Conservation (phyloP, 2,888 invertebrate genomes). For the Sinopyrophorus schimmeli region DNA sequence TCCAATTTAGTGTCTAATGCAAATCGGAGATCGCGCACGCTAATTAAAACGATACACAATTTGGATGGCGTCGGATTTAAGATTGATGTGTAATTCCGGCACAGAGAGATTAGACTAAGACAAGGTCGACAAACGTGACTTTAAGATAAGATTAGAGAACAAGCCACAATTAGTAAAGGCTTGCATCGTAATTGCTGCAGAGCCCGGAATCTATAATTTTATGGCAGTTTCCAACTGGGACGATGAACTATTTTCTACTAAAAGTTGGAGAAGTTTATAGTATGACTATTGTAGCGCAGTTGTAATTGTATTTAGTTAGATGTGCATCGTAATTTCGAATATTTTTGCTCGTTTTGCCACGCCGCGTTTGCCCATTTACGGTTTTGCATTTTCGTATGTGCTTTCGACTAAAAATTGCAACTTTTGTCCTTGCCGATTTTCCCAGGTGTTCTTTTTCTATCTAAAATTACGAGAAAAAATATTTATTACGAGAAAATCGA, state of each 20-base stretch:
- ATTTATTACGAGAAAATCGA: no score
- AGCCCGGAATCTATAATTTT: slow-evolving; percentile 50
- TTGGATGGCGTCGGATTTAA: slow-evolving; percentile 20
- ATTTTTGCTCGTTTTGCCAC: slow-evolving; percentile 17
- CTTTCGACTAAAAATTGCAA: no score
- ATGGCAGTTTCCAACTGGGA: slow-evolving; percentile 40
- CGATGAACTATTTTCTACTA: slow-evolving; percentile 23
- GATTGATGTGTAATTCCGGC: slow-evolving; percentile 22
- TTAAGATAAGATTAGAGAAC: slow-evolving; percentile 50
- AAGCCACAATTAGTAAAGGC: slow-evolving; percentile 50
- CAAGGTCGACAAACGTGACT: slow-evolving; percentile 43
- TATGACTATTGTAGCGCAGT: slow-evolving; percentile 28
- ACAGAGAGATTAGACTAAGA: slow-evolving; percentile 28
- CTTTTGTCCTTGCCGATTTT: no score
- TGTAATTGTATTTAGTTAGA: slow-evolving; percentile 30
- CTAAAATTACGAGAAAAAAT: no score
- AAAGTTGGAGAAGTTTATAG: slow-evolving; percentile 30
- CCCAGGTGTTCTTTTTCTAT: no score
- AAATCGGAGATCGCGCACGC: slow-evolving; percentile 1
- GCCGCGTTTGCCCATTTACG: slow-evolving; percentile 10
- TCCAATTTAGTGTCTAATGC: no score
- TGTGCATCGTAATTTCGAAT: slow-evolving; percentile 26
- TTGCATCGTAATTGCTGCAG: slow-evolving; percentile 47
- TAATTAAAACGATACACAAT: slow-evolving; percentile 12
- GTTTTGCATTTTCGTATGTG: slow-evolving; percentile 8